Conservation (phyloP, 2,113 vertebrate genomes). For the Zeus faber region DNA sequence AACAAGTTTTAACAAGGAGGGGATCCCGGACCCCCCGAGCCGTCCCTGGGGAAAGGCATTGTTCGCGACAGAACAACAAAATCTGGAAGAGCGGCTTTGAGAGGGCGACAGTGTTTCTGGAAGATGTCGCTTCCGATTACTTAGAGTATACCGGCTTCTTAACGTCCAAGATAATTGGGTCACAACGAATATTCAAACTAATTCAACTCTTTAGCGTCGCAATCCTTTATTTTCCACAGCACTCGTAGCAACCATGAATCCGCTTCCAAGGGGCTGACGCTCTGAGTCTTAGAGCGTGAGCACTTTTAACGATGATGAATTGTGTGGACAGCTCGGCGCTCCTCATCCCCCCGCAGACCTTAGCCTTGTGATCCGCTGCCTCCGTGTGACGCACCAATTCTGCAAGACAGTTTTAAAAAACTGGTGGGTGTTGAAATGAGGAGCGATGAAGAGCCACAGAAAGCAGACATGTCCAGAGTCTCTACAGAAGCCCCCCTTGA, state of each 20-base stretch:
- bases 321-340: slow-evolving; percentile 1
- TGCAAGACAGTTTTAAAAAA: slow-evolving; percentile 22
- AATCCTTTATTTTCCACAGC: background rate
- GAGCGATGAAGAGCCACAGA: slow-evolving; percentile 28
- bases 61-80: slow-evolving; percentile 51
- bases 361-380: background rate
- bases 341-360: background rate
- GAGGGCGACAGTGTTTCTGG: too few relatives aligned
- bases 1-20: slow-evolving; percentile 45
- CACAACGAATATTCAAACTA: too few relatives aligned
- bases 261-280: background rate
- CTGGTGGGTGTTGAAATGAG: slow-evolving; percentile 16
- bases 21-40: slow-evolving; percentile 38
- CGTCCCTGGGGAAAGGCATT: slow-evolving; percentile 37
- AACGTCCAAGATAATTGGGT: too few relatives aligned
- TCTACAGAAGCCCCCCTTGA: slow-evolving; percentile 8
- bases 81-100: too few relatives aligned
- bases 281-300: background rate
- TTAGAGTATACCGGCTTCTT: too few relatives aligned
- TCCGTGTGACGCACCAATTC: slow-evolving; percentile 21
- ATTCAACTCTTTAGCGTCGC: background rate
- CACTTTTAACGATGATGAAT: slow-evolving; percentile 18
- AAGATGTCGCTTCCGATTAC: too few relatives aligned
- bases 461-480: slow-evolving; percentile 46
- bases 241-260: slow-evolving; percentile 11